These are phyloP conservation scores for Pristiophorus japonicus DNA, from an alignment of 2,113 vertebrate genomes.

Conservation along the genomic window DNA sequence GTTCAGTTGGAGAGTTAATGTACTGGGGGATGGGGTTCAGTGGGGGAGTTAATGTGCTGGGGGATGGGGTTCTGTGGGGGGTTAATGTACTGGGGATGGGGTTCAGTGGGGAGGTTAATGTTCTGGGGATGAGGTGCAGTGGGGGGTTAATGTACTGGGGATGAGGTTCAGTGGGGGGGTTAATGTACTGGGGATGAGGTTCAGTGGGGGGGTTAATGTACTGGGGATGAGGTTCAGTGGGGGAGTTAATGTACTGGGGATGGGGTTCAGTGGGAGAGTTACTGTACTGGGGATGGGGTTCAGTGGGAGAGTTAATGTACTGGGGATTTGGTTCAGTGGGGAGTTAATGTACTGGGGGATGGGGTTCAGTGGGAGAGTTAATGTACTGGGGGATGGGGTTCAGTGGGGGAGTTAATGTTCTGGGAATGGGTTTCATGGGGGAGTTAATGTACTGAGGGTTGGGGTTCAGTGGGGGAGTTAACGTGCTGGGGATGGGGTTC, in stretches of 20 bases:
- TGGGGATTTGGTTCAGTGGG: constrained; percentile 50
- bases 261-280: constrained; percentile 44
- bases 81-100: constrained; percentile 48
- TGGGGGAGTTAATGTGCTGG: constrained; percentile 68
- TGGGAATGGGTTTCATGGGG: not conserved
- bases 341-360: too few relatives aligned
- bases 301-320: too few relatives aligned
- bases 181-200: not conserved
- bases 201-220: not conserved
- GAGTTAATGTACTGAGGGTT: not conserved
- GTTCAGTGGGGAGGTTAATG: too few relatives aligned
- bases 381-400: too few relatives aligned
- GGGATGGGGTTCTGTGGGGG: constrained; percentile 40
- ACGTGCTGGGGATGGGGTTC: not conserved
- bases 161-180: too few relatives aligned
- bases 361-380: too few relatives aligned
- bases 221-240: not conserved
- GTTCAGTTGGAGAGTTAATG: too few relatives aligned
- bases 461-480: not conserved
- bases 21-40: not conserved
- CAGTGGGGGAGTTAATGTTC: too few relatives aligned
- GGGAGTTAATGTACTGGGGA: not conserved
- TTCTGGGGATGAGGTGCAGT: too few relatives aligned
- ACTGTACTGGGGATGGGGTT: constrained; percentile 66
- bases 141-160: too few relatives aligned